phyloP scores from a whole-genome alignment of 2,888 invertebrate genomes.

The Cylloceria caligata region DNA sequence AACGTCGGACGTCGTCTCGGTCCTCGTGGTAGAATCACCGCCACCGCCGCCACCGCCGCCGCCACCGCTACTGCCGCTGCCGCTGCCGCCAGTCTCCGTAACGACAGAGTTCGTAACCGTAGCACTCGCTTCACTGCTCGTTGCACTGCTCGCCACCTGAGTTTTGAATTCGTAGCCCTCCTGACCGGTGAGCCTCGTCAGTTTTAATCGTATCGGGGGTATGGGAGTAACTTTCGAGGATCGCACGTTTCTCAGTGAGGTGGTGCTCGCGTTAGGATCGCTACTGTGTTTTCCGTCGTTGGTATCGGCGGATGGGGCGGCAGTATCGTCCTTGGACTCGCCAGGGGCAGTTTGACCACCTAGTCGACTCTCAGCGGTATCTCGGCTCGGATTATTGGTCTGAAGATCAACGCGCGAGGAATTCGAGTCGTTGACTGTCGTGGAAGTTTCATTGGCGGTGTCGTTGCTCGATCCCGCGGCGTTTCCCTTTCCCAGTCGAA shows the following conservation, averaged over 20 bases:
- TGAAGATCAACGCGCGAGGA: background rate
- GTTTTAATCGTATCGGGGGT: conserved; percentile 93
- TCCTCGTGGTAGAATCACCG: conserved; percentile 66
- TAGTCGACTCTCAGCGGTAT: conserved; percentile 73
- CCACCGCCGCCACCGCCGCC: too few species aligned
- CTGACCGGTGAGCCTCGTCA: conserved; percentile 89
- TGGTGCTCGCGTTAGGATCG: conserved; percentile 75
- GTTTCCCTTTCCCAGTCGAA: conserved; percentile 87
- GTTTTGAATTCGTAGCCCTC: conserved; percentile 88
- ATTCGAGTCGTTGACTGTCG: conserved; percentile 55
- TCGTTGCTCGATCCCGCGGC: conserved; percentile 33
- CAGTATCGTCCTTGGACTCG: conserved; percentile 70
- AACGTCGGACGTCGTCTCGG: conserved; percentile 65
- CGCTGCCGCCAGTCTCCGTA: conserved; percentile 67
- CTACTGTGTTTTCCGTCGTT: conserved; percentile 72
- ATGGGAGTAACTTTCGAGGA: conserved; percentile 91
- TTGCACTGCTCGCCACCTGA: conserved; percentile 73
- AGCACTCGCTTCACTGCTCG: conserved; percentile 64
- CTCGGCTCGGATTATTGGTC: conserved; percentile 52
- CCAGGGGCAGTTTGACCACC: conserved; percentile 73
- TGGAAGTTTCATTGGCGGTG: conserved; percentile 39
- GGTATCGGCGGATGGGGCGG: conserved; percentile 74
- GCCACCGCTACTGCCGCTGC: too few species aligned
- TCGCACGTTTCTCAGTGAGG: conserved; percentile 86
- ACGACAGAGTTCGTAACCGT: conserved; percentile 62